Evolutionary conservation across 2,888 invertebrate species (phyloP), one percentile per base, ranked within the genome.

Genomic region (Lacanobia wlatinum): DNA sequence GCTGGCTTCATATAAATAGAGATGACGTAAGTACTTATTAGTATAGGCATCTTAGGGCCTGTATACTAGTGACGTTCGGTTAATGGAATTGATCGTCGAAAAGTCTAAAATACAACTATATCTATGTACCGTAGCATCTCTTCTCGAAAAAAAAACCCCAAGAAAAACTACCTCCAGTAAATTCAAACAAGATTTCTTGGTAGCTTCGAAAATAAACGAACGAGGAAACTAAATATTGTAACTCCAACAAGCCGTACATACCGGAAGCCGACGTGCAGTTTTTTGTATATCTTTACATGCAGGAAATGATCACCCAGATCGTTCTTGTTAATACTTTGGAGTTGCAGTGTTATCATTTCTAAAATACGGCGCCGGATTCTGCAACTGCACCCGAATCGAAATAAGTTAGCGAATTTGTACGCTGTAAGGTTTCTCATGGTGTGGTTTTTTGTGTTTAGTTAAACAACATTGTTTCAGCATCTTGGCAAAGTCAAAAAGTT

Each of bases 221-320:
- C 28, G 16, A 18, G n/a, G 12, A 34, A 79, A 60, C 58, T 63
- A 73, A 59, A 63, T 61, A 43, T 28, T 59, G 40, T 16, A 46
- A 74, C 12, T 66, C 34, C n/a, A 48, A 48, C 43, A 50, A 75
- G 55, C 60, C 46, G 50, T 73, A 40, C 46, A 50, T n/a, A 74
- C 65, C 38, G 12, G 43, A 23, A 55, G 43, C 43, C 23, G 50
- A 62, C 38, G 34, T 34, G 38, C 52, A 79, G 74, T 63, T 79
- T n/a, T 18, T 34, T 64, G 63, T 73, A 52, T 69, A 56, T 14
- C 40, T 77, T 48, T 69, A 77, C 43, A n/a, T 58, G 78, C 23
- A 38, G 64, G 53, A 63, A 67, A 62, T 59, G 38, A 66, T 75
- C 67, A 50, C 50, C 28, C 21, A 34, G 58, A 21, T 65, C 14